These are phyloP conservation scores for Rhabditoides inermis DNA, from an alignment of 2,888 invertebrate species.

Conservation along the genomic window DNA sequence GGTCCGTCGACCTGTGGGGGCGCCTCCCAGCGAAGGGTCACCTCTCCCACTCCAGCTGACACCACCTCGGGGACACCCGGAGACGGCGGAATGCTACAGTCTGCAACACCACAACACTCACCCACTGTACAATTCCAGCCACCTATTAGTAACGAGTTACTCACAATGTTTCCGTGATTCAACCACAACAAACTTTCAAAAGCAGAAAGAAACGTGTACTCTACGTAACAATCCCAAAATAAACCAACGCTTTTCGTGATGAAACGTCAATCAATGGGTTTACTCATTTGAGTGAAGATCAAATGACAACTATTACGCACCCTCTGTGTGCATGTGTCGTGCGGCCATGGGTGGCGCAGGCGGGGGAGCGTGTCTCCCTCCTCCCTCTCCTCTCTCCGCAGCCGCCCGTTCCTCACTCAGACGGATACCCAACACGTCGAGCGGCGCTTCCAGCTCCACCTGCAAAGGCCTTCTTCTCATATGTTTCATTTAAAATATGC, in stretches of 20 bases:
- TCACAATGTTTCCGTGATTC: too few species aligned
- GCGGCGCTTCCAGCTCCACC: neutral
- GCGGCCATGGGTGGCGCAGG: constrained; percentile 18
- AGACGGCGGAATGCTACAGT: constrained; percentile 21
- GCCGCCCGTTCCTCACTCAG: neutral
- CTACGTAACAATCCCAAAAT: too few species aligned
- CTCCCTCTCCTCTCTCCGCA: constrained; percentile 10
- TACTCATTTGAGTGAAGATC: too few species aligned
- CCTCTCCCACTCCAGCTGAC: constrained; percentile 34
- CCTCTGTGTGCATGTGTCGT: neutral
- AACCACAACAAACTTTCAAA: too few species aligned
- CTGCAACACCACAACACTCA: neutral
- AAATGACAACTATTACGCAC: too few species aligned
- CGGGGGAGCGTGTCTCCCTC: constrained; percentile 25
- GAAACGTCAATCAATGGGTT: too few species aligned
- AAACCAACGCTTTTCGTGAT: too few species aligned
- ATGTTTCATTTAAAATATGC: neutral
- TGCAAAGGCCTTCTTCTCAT: neutral
- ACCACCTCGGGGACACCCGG: constrained; percentile 47
- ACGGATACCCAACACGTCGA: neutral
- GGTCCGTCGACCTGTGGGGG: constrained; percentile 32
- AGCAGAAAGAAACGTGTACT: too few species aligned
- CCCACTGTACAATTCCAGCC: constrained; percentile 7
- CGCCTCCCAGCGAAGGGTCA: constrained; percentile 47
- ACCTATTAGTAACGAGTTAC: too few species aligned